Conservation (phyloP, 2,888 invertebrate species). For the Apocheima hispidaria region DNA sequence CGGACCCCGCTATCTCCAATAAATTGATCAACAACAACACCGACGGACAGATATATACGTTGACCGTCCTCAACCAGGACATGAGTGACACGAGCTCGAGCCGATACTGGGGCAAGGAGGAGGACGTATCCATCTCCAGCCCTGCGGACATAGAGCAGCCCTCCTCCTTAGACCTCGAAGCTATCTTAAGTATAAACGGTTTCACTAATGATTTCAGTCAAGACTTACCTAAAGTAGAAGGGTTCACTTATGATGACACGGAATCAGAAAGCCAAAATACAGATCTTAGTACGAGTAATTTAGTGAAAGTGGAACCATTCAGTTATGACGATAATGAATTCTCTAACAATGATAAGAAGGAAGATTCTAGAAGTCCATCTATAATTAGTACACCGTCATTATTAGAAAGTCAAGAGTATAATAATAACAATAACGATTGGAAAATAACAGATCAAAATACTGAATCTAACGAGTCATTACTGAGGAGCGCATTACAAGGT, state of each 20-base stretch:
- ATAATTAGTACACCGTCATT: conserved; percentile 82
- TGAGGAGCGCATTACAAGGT: conserved; percentile 94
- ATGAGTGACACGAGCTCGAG: conserved; percentile 88
- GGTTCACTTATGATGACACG: conserved; percentile 91
- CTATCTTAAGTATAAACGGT: conserved; percentile 90
- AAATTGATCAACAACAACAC: conserved; percentile 88
- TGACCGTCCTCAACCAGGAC: conserved; percentile 94
- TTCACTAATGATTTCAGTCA: conserved; percentile 87
- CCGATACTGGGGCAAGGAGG: conserved; percentile 89
- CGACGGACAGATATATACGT: conserved; percentile 94
- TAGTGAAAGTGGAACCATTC: conserved; percentile 81
- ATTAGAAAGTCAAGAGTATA: conserved; percentile 85
- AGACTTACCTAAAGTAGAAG: conserved; percentile 89
- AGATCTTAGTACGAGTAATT: conserved; percentile 88
- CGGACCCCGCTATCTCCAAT: conserved; percentile 81
- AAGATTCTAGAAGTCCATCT: conserved; percentile 71
- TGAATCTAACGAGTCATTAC: conserved; percentile 89
- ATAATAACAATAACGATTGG: conserved; percentile 94
- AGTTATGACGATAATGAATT: conserved; percentile 76
- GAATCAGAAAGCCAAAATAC: conserved; percentile 92
- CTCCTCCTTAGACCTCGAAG: conserved; percentile 91
- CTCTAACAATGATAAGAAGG: conserved; percentile 73
- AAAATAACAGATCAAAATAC: conserved; percentile 91
- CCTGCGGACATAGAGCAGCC: conserved; percentile 86
- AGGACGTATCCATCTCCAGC: conserved; percentile 87